Conservation (phyloP, 2,797 vertebrate species). For the Eremophila alpestris region DNA sequence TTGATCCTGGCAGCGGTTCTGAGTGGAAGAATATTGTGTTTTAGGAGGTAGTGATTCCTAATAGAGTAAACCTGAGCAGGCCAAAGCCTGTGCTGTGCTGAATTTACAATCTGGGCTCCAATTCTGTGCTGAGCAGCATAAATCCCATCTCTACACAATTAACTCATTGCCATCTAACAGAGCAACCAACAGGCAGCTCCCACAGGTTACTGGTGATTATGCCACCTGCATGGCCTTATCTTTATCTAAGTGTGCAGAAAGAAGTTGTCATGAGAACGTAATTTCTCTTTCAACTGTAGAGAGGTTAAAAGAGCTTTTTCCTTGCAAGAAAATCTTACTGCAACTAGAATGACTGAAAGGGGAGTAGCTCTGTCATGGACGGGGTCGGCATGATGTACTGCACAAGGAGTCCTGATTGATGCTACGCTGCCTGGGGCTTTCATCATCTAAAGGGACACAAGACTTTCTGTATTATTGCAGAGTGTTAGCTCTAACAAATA, state of each 20-base stretch:
- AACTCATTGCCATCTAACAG: background rate
- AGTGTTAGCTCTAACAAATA: background rate
- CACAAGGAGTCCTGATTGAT: background rate
- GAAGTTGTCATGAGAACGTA: background rate
- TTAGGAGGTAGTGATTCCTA: background rate
- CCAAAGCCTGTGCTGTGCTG: background rate
- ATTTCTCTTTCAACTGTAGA: background rate
- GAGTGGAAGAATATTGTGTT: background rate
- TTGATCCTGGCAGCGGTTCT: background rate
- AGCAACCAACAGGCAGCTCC: background rate
- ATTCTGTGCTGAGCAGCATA: background rate
- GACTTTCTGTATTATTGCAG: background rate
- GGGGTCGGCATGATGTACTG: accelerated
- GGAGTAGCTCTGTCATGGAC: background rate
- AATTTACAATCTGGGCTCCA: accelerated
- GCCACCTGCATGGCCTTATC: background rate
- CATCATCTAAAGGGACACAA: background rate
- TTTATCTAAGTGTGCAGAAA: accelerated
- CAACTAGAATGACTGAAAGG: background rate
- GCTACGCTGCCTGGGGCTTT: accelerated
- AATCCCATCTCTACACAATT: accelerated
- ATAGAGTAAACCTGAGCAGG: accelerated
- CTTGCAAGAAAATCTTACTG: background rate
- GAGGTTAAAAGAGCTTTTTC: background rate
- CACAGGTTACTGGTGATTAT: accelerated